Percentiles rank a stretch among this genome's conserved stretches.
Evolutionary conservation across 2,888 invertebrate genomes (phyloP).

Genomic region (Drosophila dives): DNA sequence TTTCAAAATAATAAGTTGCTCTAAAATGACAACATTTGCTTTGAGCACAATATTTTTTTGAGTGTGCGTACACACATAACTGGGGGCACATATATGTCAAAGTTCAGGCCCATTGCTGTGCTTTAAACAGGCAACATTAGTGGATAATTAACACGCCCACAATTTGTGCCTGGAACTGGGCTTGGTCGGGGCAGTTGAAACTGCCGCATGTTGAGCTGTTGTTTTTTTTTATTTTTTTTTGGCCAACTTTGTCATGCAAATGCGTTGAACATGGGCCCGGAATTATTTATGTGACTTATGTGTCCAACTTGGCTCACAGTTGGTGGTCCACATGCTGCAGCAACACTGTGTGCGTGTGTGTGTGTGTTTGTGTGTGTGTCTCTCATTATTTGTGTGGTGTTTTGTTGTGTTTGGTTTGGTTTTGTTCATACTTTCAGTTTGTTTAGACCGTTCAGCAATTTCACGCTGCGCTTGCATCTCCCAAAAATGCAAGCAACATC

Average conservation of each 20-base stretch:
- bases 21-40: background rate
- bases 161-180: slow-evolving; percentile 24
- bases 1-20: background rate
- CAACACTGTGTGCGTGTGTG: background rate
- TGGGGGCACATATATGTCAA: slow-evolving; percentile 56
- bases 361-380: background rate
- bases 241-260: slow-evolving; percentile 79
- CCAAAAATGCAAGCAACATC: slow-evolving; percentile 48
- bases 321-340: slow-evolving; percentile 58
- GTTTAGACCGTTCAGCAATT: slow-evolving; percentile 44
- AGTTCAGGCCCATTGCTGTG: slow-evolving; percentile 54
- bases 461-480: slow-evolving; percentile 61
- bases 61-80: background rate
- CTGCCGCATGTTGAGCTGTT: background rate
- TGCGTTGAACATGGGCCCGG: slow-evolving; percentile 55
- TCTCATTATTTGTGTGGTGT: background rate
- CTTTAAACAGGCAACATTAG: slow-evolving; percentile 71
- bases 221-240: slow-evolving; percentile 42
- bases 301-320: slow-evolving; percentile 55
- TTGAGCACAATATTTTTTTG: background rate
- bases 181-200: slow-evolving; percentile 22
- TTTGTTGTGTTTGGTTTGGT: background rate
- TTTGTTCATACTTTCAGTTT: slow-evolving; percentile 19
- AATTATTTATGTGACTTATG: slow-evolving; percentile 58
- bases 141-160: slow-evolving; percentile 80